These are phyloP conservation scores for Chromoteleia sp. DNA, from an alignment of 2,888 invertebrate genomes.

Conservation along the genomic window DNA sequence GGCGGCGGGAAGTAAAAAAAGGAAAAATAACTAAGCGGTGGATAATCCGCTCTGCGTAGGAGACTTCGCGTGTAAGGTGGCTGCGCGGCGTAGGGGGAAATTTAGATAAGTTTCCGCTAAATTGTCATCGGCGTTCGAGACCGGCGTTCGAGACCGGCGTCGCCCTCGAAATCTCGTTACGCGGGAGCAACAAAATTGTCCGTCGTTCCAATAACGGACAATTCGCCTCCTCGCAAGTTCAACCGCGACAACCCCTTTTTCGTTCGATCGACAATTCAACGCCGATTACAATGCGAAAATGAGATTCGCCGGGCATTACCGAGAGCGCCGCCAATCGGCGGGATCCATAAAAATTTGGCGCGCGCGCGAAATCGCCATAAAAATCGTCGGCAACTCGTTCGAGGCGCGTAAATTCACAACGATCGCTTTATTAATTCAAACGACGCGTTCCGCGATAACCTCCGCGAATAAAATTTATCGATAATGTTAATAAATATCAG, in stretches of 20 bases:
- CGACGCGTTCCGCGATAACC: conserved; percentile 43
- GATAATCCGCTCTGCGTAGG: too few relatives aligned
- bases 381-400: conserved; percentile 11
- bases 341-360: conserved; percentile 9
- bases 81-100: too few relatives aligned
- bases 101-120: too few relatives aligned
- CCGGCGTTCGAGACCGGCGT: too few relatives aligned
- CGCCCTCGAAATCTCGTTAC: neutral
- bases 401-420: conserved; percentile 21
- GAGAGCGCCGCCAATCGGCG: neutral
- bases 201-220: conserved; percentile 6
- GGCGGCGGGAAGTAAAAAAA: too few relatives aligned
- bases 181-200: neutral
- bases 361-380: conserved; percentile 25
- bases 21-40: too few relatives aligned
- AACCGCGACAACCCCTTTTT: neutral
- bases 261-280: neutral
- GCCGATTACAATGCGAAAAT: conserved; percentile 5
- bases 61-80: too few relatives aligned
- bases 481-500: conserved; percentile 37
- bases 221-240: conserved; percentile 12
- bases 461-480: conserved; percentile 50
- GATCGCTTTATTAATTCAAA: conserved; percentile 47
- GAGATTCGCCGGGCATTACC: neutral
- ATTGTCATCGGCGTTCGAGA: too few relatives aligned